Conservation (phyloP, 2,888 invertebrate species). For the Scaeva pyrastri region DNA sequence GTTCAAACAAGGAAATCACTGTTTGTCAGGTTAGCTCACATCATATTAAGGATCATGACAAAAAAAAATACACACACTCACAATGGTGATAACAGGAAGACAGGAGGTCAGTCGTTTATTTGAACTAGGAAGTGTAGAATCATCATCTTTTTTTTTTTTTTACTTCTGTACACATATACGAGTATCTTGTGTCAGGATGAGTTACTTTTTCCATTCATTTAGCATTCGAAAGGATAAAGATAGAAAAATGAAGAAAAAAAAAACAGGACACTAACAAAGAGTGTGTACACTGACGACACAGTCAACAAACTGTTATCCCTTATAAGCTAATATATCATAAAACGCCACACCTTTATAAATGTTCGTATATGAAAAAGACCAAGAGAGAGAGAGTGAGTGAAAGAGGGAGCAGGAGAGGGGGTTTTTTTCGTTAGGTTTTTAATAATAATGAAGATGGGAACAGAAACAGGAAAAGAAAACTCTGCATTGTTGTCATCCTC, state of each 20-base stretch:
- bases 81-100: conserved; percentile 43
- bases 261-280: background rate
- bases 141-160: conserved; percentile 14
- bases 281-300: conserved; percentile 27
- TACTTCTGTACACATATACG: too few relatives aligned
- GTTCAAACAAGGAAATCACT: conserved; percentile 65
- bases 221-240: conserved; percentile 3
- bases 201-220: conserved; percentile 48
- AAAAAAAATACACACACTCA: background rate
- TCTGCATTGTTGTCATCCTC: conserved; percentile 35
- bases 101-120: conserved; percentile 48
- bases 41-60: conserved; percentile 9
- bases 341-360: conserved; percentile 44
- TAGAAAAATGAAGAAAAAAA: background rate
- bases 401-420: too few relatives aligned
- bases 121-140: conserved; percentile 38
- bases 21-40: conserved; percentile 41
- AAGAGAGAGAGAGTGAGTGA: too few relatives aligned
- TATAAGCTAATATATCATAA: conserved; percentile 55
- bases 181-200: conserved; percentile 43
- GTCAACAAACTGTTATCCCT: conserved; percentile 57
- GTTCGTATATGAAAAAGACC: conserved; percentile 10
- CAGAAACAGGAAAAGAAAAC: conserved; percentile 16
- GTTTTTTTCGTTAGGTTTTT: background rate
- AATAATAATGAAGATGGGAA: conserved; percentile 8